Evolutionary conservation across 2,888 invertebrate species (phyloP).

Genomic region (Agriopis marginaria): DNA sequence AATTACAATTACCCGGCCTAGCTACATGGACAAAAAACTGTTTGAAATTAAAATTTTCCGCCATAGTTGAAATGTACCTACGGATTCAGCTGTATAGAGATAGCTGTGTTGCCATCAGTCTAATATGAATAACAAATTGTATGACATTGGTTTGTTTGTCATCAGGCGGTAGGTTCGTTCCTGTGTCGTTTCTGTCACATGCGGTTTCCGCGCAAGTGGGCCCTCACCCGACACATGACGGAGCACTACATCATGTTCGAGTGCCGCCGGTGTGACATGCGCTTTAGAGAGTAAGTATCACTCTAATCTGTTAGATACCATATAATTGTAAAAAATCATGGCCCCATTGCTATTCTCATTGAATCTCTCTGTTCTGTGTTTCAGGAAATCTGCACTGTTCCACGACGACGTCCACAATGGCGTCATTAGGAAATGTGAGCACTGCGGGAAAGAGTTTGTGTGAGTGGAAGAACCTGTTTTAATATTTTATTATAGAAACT

Average conservation of each 20-base stretch:
- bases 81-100: too few species aligned
- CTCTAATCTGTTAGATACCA: too few species aligned
- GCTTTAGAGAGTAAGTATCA: slow-evolving; percentile 68
- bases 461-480: slow-evolving; percentile 43
- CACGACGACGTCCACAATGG: slow-evolving; percentile 79
- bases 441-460: slow-evolving; percentile 75
- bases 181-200: slow-evolving; percentile 75
- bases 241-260: slow-evolving; percentile 67
- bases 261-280: slow-evolving; percentile 67
- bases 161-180: slow-evolving; percentile 62
- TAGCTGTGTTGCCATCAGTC: background rate
- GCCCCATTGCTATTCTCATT: too few species aligned
- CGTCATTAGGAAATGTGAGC: slow-evolving; percentile 68
- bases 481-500: too few species aligned
- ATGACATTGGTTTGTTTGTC: background rate
- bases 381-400: slow-evolving; percentile 71
- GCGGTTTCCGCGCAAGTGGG: slow-evolving; percentile 69
- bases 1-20: too few species aligned
- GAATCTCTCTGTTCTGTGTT: slow-evolving; percentile 16
- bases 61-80: too few species aligned
- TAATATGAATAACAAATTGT: background rate
- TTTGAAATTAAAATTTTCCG: too few species aligned
- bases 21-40: too few species aligned
- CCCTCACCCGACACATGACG: slow-evolving; percentile 56
- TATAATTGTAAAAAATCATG: too few species aligned